These are phyloP conservation scores for Pygocentrus nattereri DNA, from an alignment of 2,797 vertebrate species.

Conservation along the genomic window DNA sequence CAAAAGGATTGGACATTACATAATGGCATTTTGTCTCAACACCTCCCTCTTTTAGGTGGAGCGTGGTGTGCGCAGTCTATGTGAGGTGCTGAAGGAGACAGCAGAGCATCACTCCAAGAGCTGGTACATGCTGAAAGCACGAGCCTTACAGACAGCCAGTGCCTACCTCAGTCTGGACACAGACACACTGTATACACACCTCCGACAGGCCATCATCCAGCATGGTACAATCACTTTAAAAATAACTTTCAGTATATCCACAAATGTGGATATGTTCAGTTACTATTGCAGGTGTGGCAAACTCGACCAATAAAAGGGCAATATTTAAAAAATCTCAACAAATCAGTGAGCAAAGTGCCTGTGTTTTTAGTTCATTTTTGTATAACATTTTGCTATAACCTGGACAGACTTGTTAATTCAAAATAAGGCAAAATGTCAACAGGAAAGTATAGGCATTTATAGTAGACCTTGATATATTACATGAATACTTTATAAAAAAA, in stretches of 20 bases:
- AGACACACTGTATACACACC: constrained; percentile 66
- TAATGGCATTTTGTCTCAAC: not conserved
- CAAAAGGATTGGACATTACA: not conserved
- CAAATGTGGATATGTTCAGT: constrained; percentile 52
- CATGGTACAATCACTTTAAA: constrained; percentile 76
- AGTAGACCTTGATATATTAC: too few species aligned
- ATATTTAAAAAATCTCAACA: too few species aligned
- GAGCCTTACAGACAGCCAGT: constrained; percentile 80
- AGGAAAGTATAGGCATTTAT: too few species aligned
- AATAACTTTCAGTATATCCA: not conserved
- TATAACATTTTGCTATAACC: not conserved
- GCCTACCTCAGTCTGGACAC: constrained; percentile 83
- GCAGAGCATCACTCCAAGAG: constrained; percentile 83
- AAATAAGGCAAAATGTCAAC: too few species aligned
- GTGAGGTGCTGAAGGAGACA: constrained; percentile 80
- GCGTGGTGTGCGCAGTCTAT: constrained; percentile 78
- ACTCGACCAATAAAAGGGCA: too few species aligned
- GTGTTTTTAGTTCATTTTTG: not conserved
- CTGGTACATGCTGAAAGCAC: constrained; percentile 91
- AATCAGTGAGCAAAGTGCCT: too few species aligned
- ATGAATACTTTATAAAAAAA: too few species aligned
- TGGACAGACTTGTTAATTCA: too few species aligned
- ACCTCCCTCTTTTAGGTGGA: constrained; percentile 72
- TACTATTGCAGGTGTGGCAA: too few species aligned
- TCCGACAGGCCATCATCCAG: constrained; percentile 74